Percentiles rank a stretch among this genome's conserved stretches.
These are phyloP conservation scores for Ptyas mucosa DNA, from an alignment of 2,113 vertebrate species.

Conservation along the genomic window DNA sequence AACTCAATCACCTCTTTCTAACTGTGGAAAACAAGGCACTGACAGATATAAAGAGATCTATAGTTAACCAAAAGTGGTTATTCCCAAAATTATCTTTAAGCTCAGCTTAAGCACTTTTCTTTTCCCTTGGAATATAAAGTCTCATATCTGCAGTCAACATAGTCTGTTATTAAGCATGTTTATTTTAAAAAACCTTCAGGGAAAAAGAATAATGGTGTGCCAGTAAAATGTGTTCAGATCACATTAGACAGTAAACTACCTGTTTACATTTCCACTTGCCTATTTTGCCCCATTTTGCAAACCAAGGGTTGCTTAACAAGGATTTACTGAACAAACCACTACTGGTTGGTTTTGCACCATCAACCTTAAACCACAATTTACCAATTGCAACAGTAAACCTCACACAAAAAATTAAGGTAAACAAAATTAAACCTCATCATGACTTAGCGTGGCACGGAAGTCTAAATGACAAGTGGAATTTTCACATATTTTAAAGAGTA, in stretches of 20 bases:
- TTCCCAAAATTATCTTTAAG: neutral
- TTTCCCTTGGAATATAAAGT: neutral
- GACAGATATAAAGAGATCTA: neutral
- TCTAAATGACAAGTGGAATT: neutral
- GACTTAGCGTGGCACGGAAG: neutral
- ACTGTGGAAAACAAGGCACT: neutral
- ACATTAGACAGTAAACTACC: neutral
- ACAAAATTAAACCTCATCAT: neutral
- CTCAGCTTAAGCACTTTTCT: neutral
- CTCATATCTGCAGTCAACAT: neutral
- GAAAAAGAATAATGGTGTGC: neutral
- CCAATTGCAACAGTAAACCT: neutral
- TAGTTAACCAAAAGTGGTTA: neutral
- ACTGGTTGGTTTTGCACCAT: neutral
- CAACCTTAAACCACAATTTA: neutral
- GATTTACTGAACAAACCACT: neutral
- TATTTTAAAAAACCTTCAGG: neutral
- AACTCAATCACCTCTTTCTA: neutral
- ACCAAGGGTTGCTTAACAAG: neutral
- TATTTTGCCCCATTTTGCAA: neutral
- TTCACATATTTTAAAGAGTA: neutral
- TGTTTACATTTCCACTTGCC: neutral
- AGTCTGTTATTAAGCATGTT: neutral
- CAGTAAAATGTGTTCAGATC: neutral
- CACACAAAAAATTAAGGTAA: neutral